A percentile compares a stretch with the other conserved stretches of the same genome.
These are phyloP conservation scores for Caenorhabditis sp. DNA, from an alignment of 2,888 invertebrate genomes.

Conservation along the genomic window DNA sequence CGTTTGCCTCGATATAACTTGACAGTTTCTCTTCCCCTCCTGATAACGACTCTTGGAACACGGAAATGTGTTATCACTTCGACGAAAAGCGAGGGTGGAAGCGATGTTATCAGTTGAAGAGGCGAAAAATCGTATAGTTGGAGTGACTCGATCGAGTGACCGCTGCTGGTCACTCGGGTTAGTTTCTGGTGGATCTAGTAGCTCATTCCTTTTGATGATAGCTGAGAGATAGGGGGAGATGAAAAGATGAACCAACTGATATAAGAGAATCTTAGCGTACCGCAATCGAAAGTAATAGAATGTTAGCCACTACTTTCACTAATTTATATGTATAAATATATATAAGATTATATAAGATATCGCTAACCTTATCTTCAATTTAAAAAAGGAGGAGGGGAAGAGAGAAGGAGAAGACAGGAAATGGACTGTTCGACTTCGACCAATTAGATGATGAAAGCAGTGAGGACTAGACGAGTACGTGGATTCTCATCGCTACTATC, in stretches of 20 bases:
- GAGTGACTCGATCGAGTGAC: constrained; percentile 20
- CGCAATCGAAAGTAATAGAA: too few relatives aligned
- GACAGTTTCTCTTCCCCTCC: background rate
- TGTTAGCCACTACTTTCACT: too few relatives aligned
- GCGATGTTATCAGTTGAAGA: constrained; percentile 40
- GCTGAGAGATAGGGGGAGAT: constrained; percentile 25
- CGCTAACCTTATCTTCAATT: background rate
- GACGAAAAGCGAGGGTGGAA: constrained; percentile 50
- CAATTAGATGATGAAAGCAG: constrained; percentile 1
- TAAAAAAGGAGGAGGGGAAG: constrained; percentile 3
- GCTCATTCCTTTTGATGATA: constrained; percentile 36
- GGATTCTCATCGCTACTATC: constrained; percentile 31
- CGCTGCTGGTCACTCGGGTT: constrained; percentile 32
- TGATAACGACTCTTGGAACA: constrained; percentile 41
- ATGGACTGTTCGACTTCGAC: constrained; percentile 21
- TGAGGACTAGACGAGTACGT: constrained; percentile 35
- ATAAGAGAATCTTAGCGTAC: too few relatives aligned
- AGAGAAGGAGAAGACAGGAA: constrained; percentile 10
- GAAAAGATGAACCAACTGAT: constrained; percentile 21
- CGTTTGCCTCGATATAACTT: background rate
- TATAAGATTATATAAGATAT: background rate
- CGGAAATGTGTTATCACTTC: constrained; percentile 49
- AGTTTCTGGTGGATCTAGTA: constrained; percentile 25
- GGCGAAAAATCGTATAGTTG: constrained; percentile 48
- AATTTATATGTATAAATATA: too few relatives aligned